phyloP scores from a whole-genome alignment of 2,113 vertebrate species.

The Gambusia affinis region DNA sequence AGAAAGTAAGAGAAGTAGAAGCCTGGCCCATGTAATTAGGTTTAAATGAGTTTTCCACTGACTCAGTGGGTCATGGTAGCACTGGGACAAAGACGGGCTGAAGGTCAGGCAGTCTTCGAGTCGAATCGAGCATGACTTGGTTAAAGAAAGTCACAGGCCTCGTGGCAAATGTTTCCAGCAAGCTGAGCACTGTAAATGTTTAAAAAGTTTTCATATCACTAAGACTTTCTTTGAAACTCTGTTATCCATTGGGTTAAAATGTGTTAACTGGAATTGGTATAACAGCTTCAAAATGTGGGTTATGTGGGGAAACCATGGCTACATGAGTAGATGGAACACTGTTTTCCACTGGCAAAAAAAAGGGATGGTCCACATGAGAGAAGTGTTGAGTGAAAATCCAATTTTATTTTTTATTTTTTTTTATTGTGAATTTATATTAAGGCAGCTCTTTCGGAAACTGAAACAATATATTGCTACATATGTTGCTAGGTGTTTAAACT shows the following conservation, averaged over 20 bases:
- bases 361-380: neutral
- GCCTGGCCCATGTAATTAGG: constrained; percentile 84
- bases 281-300: neutral
- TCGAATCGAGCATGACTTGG: constrained; percentile 35
- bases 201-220: neutral
- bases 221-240: neutral
- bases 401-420: too few relatives aligned
- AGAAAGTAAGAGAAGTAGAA: constrained; percentile 61
- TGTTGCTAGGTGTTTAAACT: too few relatives aligned
- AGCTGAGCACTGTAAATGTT: constrained; percentile 12
- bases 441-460: too few relatives aligned
- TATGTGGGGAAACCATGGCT: neutral
- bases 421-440: too few relatives aligned
- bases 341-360: neutral
- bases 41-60: constrained; percentile 92
- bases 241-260: neutral
- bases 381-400: neutral
- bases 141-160: constrained; percentile 32
- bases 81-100: constrained; percentile 73
- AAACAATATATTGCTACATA: too few relatives aligned
- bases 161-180: neutral
- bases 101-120: constrained; percentile 58
- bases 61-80: constrained; percentile 71
- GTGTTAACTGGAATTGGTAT: neutral
- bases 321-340: neutral